Conservation (phyloP, 2,888 invertebrate genomes). For the Ligdia adustata region DNA sequence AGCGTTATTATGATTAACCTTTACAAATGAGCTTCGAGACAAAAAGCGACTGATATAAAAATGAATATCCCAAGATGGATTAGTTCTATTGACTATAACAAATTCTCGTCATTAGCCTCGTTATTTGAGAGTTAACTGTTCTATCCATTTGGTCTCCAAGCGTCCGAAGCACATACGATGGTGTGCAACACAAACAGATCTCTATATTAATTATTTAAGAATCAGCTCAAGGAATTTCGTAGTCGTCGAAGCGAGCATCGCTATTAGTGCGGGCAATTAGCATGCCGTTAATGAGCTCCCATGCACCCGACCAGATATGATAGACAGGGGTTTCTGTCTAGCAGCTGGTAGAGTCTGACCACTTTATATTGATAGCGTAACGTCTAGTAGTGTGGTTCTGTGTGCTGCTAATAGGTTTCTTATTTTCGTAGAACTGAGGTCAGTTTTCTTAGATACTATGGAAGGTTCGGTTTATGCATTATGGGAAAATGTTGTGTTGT, state of each 20-base stretch:
- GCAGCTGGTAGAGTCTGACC: conserved; percentile 32
- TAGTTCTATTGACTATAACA: conserved; percentile 24
- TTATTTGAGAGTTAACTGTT: conserved; percentile 28
- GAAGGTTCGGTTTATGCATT: conserved; percentile 13
- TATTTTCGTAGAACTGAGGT: conserved; percentile 59
- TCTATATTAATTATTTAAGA: conserved; percentile 65
- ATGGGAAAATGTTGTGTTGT: too few relatives aligned
- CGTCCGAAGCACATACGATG: conserved; percentile 24
- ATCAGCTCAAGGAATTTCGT: conserved; percentile 76
- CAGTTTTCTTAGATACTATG: conserved; percentile 44
- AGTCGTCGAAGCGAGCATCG: conserved; percentile 62
- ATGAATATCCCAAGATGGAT: conserved; percentile 24
- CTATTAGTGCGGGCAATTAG: conserved; percentile 79
- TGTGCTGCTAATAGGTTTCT: conserved; percentile 52
- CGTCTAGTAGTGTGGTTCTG: conserved; percentile 44
- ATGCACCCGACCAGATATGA: conserved; percentile 60
- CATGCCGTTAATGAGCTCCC: conserved; percentile 75
- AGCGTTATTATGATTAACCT: conserved; percentile 16
- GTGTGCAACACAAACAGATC: conserved; percentile 46
- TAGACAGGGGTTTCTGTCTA: conserved; percentile 14
- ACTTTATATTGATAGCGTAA: conserved; percentile 59
- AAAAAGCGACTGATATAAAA: conserved; percentile 23
- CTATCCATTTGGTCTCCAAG: conserved; percentile 26
- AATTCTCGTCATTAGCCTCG: conserved; percentile 32
- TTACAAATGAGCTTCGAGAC: conserved; percentile 20